phyloP scores from a whole-genome alignment of 1,140 invertebrate species.

The Mylabris phalerata region DNA sequence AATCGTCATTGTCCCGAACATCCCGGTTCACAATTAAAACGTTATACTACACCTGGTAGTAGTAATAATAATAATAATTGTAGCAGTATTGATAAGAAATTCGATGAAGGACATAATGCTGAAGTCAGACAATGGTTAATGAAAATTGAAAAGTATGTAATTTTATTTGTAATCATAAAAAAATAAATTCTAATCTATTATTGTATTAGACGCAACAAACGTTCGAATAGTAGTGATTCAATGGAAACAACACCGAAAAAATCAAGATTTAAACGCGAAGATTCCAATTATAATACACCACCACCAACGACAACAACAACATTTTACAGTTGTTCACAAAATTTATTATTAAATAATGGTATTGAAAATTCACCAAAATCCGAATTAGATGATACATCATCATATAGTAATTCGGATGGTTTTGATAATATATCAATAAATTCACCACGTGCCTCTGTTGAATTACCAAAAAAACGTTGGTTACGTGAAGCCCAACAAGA shows the following conservation, averaged over 20 bases:
- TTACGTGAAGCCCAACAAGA: slow-evolving; percentile 51
- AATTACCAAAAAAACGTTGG: slow-evolving; percentile 60
- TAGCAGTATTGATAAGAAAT: slow-evolving; percentile 30
- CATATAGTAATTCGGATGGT: slow-evolving; percentile 21
- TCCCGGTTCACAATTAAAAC: slow-evolving; percentile 51
- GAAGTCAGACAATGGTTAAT: slow-evolving; percentile 40
- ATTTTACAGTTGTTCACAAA: slow-evolving; percentile 23
- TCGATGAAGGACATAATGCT: slow-evolving; percentile 37
- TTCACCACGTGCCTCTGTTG: slow-evolving; percentile 15
- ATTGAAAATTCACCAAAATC: slow-evolving; percentile 33
- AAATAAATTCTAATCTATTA: neutral
- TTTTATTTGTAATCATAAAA: slow-evolving; percentile 16
- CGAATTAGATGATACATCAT: slow-evolving; percentile 25
- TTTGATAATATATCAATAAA: slow-evolving; percentile 6
- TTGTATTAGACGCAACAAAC: slow-evolving; percentile 23
- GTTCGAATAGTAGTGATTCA: slow-evolving; percentile 20
- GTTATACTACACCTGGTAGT: slow-evolving; percentile 50
- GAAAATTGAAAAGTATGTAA: slow-evolving; percentile 50
- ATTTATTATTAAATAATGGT: slow-evolving; percentile 18
- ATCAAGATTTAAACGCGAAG: slow-evolving; percentile 25
- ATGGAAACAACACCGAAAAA: slow-evolving; percentile 35
- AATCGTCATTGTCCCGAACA: slow-evolving; percentile 69
- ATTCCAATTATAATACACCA: slow-evolving; percentile 21
- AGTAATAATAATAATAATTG: slow-evolving; percentile 33
- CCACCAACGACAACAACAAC: slow-evolving; percentile 25